These are phyloP conservation scores for Callospermophilus lateralis DNA, from an alignment of 2,113 vertebrate genomes.

Conservation along the genomic window DNA sequence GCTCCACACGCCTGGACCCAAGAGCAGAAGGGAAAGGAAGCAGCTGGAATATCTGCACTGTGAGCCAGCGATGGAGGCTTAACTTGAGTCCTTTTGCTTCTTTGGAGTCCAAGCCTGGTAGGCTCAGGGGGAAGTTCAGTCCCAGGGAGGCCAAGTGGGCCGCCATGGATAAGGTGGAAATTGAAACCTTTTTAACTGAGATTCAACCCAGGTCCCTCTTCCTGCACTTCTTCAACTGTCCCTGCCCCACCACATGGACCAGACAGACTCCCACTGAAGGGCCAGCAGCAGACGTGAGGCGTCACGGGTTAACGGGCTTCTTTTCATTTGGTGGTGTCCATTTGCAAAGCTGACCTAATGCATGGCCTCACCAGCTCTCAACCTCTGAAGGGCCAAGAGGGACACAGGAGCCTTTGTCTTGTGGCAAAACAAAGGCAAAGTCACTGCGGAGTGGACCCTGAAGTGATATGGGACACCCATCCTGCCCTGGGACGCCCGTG, in stretches of 20 bases:
- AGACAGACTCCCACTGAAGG: background rate
- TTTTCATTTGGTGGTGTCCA: background rate
- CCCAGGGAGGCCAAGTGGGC: background rate
- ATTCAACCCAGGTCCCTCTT: background rate
- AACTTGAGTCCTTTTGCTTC: background rate
- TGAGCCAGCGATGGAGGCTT: background rate
- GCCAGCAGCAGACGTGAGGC: background rate
- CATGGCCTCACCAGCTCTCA: constrained; percentile 39
- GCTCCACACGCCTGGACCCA: background rate
- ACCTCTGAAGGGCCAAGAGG: constrained; percentile 50
- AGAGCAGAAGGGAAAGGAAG: background rate
- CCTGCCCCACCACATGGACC: fast-evolving
- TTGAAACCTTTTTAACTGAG: background rate
- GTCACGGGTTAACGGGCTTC: fast-evolving
- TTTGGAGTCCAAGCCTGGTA: background rate
- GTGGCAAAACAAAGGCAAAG: constrained; percentile 67
- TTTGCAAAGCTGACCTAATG: constrained; percentile 77
- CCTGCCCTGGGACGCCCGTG: fast-evolving
- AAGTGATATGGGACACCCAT: background rate
- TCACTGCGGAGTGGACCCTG: constrained; percentile 40
- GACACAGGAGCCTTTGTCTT: constrained; percentile 75
- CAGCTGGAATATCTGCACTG: background rate
- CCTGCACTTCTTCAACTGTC: background rate
- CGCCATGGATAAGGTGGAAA: fast-evolving
- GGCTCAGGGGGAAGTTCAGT: background rate